Evolutionary conservation across 2,113 vertebrate genomes (phyloP), one percentile per base, ranked within the genome.

Genomic region (Heterochromis multidens): DNA sequence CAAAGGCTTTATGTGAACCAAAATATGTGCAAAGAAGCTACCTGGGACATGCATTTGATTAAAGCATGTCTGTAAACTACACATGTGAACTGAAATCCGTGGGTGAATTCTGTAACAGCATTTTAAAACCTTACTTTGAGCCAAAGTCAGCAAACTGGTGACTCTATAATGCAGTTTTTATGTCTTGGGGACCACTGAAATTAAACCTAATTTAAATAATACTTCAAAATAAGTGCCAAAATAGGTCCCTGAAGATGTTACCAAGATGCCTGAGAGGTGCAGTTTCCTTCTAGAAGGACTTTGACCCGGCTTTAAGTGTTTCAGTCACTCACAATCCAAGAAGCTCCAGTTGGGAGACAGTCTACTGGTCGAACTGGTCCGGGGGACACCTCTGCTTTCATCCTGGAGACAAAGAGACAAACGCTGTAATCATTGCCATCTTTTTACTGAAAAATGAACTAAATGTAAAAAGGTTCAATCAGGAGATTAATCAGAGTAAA

Each of bases 271-370:
- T 35, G 33, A n/a, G n/a, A n/a, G n/a, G 33, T 6, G 5, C 5
- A 5, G 11, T 40, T 40, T 49, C 23, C 40, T 46, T 70, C 65
- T 46, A 46, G 65, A 70, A 70, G 63, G 37, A 70, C 37, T 70
- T 2, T 70, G 65, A 70, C 17, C 16, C 23, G 25, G 40, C 11
- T 70, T 59, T 3, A 79, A 25, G 19, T 17, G 23, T 82, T 56
- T 83, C 6, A 14, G 25, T 84, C 59, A 97, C 97, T 98, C 93
- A 99, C 99, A 99, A 3, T 99, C 99, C 92, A 99, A 96, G 95
- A 99, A 99, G 96, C 98, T 99, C 99, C 99, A 99, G 94, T 97
- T 97, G 23, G 97, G 93, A 80, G 98, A 99, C 43, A 99, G 97
- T 91, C 97, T 96, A 89, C 97, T 97, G 82, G 97, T 94, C 17